phyloP scores from a whole-genome alignment of 30 jellyfish, hydroid and myxozoan species.

The Aurelia coerulea region DNA sequence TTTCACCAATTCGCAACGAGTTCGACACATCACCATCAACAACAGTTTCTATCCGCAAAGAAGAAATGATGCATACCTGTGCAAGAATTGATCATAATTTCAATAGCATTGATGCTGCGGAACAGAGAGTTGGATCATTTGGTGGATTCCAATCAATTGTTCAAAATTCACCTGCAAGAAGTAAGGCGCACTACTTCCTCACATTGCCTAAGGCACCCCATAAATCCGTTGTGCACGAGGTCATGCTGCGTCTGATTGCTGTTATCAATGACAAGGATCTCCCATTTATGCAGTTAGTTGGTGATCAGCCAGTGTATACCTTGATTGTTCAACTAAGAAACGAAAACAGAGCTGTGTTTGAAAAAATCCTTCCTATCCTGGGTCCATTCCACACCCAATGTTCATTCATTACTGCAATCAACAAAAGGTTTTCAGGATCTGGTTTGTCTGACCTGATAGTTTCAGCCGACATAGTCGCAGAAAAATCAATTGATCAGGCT shows the following conservation, averaged over 20 bases:
- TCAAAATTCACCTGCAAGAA: constrained; percentile 18
- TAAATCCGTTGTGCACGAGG: too few species aligned
- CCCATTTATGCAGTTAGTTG: too few species aligned
- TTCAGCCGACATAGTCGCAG: constrained; percentile 45
- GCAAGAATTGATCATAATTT: constrained; percentile 42
- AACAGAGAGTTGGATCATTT: constrained; percentile 54
- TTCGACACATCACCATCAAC: too few species aligned
- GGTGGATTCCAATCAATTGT: constrained; percentile 51
- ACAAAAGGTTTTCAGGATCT: constrained; percentile 54
- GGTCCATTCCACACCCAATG: constrained; percentile 56
- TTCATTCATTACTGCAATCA: constrained; percentile 40
- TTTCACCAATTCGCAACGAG: too few species aligned
- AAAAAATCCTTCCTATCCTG: constrained; percentile 15
- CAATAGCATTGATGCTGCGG: background rate
- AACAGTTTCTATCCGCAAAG: too few species aligned
- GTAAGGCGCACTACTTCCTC: constrained; percentile 42
- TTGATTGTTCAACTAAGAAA: constrained; percentile 22
- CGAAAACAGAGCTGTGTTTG: constrained; percentile 41
- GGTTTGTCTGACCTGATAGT: constrained; percentile 41
- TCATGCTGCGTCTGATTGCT: too few species aligned
- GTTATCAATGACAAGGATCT: too few species aligned
- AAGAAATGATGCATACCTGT: constrained; percentile 45
- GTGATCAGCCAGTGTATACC: too few species aligned
- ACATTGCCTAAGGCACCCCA: too few species aligned
- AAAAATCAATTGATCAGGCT: constrained; percentile 31